Evolutionary conservation across 2,797 vertebrate species (phyloP).

Genomic region (Holocentrus rufus): DNA sequence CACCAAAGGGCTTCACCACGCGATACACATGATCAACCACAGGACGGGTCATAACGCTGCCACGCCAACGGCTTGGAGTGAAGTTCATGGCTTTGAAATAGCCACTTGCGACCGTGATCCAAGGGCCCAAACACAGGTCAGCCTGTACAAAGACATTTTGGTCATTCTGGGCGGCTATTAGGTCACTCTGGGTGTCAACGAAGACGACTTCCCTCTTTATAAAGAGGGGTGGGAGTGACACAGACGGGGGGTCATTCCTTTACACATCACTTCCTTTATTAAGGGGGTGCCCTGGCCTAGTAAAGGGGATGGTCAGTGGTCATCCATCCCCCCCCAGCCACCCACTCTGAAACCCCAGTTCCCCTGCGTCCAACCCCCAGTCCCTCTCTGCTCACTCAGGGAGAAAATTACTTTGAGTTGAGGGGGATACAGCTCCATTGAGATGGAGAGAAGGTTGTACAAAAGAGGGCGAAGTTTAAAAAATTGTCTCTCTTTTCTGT

Average conservation of each 20-base stretch:
- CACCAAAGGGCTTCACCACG: not conserved
- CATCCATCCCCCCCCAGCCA: conserved; percentile 61
- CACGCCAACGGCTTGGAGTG: conserved; percentile 5
- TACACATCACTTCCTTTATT: conserved; percentile 75
- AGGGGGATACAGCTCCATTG: conserved; percentile 71
- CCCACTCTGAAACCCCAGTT: conserved; percentile 63
- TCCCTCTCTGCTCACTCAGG: conserved; percentile 71
- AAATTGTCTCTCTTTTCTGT: conserved; percentile 70
- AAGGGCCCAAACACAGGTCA: conserved; percentile 29
- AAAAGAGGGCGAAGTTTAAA: conserved; percentile 77
- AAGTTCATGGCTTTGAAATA: conserved; percentile 64
- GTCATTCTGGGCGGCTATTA: conserved; percentile 47
- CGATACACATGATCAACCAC: not conserved
- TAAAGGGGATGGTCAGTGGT: conserved; percentile 74
- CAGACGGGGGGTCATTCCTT: conserved; percentile 73
- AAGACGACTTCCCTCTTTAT: conserved; percentile 35
- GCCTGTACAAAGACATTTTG: conserved; percentile 31
- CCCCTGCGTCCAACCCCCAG: conserved; percentile 60
- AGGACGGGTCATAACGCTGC: not conserved
- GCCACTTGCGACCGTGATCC: conserved; percentile 30
- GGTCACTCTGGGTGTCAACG: conserved; percentile 61
- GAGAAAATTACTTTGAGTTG: conserved; percentile 75
- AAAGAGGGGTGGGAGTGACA: conserved; percentile 55
- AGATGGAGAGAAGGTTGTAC: conserved; percentile 70
- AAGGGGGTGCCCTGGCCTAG: conserved; percentile 65